These are phyloP conservation scores for Anableps anableps DNA, from an alignment of 2,797 vertebrate genomes.

Conservation along the genomic window DNA sequence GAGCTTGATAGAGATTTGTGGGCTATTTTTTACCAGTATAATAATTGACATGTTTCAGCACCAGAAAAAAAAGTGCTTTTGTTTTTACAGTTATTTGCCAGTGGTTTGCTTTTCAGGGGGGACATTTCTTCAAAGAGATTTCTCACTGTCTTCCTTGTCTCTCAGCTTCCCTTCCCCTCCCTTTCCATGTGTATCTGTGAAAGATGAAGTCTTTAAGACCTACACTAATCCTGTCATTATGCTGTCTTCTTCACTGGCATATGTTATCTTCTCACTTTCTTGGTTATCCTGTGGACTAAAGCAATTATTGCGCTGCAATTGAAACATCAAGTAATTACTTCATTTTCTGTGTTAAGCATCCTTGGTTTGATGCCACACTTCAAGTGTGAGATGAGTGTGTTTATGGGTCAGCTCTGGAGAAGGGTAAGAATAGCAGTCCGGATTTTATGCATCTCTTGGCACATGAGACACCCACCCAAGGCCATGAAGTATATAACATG, in stretches of 20 bases:
- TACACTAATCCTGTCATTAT: constrained; percentile 81
- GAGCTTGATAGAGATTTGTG: constrained; percentile 40
- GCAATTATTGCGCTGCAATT: constrained; percentile 85
- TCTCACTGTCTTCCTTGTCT: constrained; percentile 7
- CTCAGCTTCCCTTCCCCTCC: not conserved
- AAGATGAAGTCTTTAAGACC: constrained; percentile 69
- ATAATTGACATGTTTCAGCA: constrained; percentile 34
- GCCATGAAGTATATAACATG: constrained; percentile 77
- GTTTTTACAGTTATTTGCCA: constrained; percentile 28
- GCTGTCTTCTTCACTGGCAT: constrained; percentile 81
- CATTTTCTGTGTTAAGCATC: constrained; percentile 87
- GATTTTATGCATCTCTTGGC: constrained; percentile 80
- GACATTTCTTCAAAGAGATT: constrained; percentile 31
- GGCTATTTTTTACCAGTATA: constrained; percentile 34
- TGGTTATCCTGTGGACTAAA: constrained; percentile 70
- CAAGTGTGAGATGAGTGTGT: constrained; percentile 69
- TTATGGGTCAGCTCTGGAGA: constrained; percentile 87
- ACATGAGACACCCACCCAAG: constrained; percentile 72
- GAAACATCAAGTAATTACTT: constrained; percentile 92
- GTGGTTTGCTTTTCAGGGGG: constrained; percentile 36
- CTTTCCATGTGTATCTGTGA: constrained; percentile 48
- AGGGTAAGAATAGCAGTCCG: constrained; percentile 84
- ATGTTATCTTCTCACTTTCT: constrained; percentile 74
- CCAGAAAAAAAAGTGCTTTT: constrained; percentile 23
- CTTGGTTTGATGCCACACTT: constrained; percentile 85